Base-by-base conservation (phyloP, 1,140 invertebrate genomes). In the Hylaeus anthracinus region DNA sequence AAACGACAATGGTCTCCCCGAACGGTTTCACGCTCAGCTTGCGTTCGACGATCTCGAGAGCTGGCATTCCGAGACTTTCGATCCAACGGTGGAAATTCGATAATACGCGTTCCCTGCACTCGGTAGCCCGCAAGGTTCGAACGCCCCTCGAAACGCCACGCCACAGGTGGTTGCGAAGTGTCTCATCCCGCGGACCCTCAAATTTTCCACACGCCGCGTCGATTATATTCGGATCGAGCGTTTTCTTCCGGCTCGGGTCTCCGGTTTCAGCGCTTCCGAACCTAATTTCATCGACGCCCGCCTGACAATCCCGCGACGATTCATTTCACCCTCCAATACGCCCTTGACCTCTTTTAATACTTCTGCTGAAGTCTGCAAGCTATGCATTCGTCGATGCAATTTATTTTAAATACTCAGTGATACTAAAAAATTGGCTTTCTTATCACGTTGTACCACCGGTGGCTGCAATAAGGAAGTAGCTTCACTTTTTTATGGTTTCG, bases 91-190 rank as follows among this genome's bases (percentile, higher is more conserved):
- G 83, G 79, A 86, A 86, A 86, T 86, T 86, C 83, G 83, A 86
- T 86, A 84, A 86, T 76, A 72, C 84, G 71, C 71, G 84, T 84
- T 86, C 65, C 79, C 80, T 64, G 74, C 85, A 76, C 81, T 76
- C 70, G 75, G 75, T 86, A 82, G 84, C 79, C 84, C 84, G 84
- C 84, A 86, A 86, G 85, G 79, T 83, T 86, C 85, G 85, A 83
- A 86, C 84, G 86, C 81, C 83, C 80, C 85, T 86, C 81, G 85
- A 86, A 86, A 86, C 82, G 85, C 81, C 81, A 75, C 69, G 85
- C 85, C 84, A 86, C 85, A 86, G 85, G 85, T 86, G 85, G 85
- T 86, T 86, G 85, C 84, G 63, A 86, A 86, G 81, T 86, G 85
- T 86, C 85, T 86, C 85, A 86, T 86, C 84, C 85, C 58, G 85